A percentile compares a stretch with the other conserved stretches of the same genome.
Conservation (phyloP, 1,140 invertebrate species). For the Sinella curviseta region DNA sequence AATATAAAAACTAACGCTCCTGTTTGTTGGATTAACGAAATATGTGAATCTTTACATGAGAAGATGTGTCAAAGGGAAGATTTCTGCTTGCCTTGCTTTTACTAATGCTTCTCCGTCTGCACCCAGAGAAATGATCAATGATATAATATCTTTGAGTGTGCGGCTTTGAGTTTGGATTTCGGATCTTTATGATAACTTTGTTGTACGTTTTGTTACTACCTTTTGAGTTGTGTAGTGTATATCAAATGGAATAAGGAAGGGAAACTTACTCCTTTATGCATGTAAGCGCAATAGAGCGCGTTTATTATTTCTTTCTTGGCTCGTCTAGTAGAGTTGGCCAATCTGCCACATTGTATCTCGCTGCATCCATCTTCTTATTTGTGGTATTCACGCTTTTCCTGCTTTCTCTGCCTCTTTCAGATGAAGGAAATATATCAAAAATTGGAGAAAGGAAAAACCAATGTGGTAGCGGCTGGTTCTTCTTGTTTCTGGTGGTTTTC, state of each 20-base stretch:
- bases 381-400: constrained; percentile 3
- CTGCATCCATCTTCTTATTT: neutral
- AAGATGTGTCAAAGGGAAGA: neutral
- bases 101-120: neutral
- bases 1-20: neutral
- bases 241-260: neutral
- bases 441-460: neutral
- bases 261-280: neutral
- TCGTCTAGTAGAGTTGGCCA: neutral
- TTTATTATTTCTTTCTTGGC: constrained; percentile 13
- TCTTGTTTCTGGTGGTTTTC: neutral
- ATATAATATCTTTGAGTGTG: constrained; percentile 7
- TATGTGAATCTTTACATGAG: neutral
- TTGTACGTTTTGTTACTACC: neutral
- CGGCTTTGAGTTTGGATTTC: constrained; percentile 2
- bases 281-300: neutral
- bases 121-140: constrained; percentile 13
- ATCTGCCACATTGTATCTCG: neutral
- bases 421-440: constrained; percentile 15
- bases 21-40: neutral
- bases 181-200: neutral
- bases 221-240: neutral
- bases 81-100: neutral
- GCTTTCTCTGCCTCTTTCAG: neutral
- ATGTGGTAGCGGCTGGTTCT: neutral